Percentiles rank a stretch among this genome's conserved stretches.
These are phyloP conservation scores for Trematomus loennbergii DNA, from an alignment of 2,113 vertebrate genomes.

Conservation along the genomic window DNA sequence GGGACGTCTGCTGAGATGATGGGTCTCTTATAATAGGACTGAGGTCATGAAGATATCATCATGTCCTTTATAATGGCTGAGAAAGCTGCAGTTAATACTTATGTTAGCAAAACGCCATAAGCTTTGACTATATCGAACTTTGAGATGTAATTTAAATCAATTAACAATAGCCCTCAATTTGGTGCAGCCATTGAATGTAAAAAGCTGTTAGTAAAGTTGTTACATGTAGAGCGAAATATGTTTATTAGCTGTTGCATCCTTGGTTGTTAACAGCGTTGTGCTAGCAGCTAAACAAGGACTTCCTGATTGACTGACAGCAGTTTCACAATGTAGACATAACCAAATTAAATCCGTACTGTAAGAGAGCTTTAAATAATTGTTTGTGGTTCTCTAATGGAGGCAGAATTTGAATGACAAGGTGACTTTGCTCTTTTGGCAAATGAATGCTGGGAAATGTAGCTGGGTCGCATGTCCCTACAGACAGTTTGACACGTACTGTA, in stretches of 20 bases:
- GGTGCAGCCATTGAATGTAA: not conserved
- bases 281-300: not conserved
- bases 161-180: not conserved
- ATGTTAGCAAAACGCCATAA: not conserved
- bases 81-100: slow-evolving; percentile 7
- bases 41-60: slow-evolving; percentile 57
- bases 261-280: not conserved
- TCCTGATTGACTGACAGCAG: not conserved
- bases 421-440: slow-evolving; percentile 37
- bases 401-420: slow-evolving; percentile 37
- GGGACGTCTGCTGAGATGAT: slow-evolving; percentile 49
- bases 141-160: no score
- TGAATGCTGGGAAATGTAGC: slow-evolving; percentile 41
- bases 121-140: not conserved
- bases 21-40: slow-evolving; percentile 52
- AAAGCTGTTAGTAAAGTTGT: rapidly evolving
- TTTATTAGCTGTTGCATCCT: not conserved
- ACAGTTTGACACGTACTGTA: slow-evolving; percentile 34
- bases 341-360: slow-evolving; percentile 28
- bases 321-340: slow-evolving; percentile 9
- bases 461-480: slow-evolving; percentile 6
- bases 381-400: slow-evolving; percentile 3
- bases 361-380: slow-evolving; percentile 8
- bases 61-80: slow-evolving; percentile 40
- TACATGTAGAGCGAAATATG: not conserved